Percentiles rank a stretch among this genome's conserved stretches.
These are phyloP conservation scores for Onthophagus sagittarius DNA, from an alignment of 2,888 invertebrate species.

Conservation along the genomic window DNA sequence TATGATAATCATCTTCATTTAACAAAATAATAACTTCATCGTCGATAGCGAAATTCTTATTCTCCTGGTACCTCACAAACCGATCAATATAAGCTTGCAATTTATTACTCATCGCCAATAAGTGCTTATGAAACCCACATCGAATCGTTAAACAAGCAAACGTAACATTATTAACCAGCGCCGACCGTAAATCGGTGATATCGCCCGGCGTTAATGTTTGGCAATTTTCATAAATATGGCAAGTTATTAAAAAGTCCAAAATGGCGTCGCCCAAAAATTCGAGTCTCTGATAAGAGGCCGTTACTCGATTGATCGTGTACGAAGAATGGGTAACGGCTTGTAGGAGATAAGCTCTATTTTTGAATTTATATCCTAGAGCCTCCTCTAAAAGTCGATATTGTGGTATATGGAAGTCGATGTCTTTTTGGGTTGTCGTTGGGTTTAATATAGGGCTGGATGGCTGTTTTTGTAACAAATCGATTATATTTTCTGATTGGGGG, in stretches of 20 bases:
- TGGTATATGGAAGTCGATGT: conserved; percentile 50
- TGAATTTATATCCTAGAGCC: conserved; percentile 67
- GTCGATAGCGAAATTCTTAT: conserved; percentile 58
- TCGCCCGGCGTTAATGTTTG: conserved; percentile 72
- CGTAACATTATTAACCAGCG: conserved; percentile 94
- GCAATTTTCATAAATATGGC: conserved; percentile 79
- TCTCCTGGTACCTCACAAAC: conserved; percentile 63
- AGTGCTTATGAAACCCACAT: conserved; percentile 75
- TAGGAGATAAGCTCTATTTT: conserved; percentile 73
- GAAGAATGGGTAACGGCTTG: conserved; percentile 94
- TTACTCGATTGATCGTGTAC: conserved; percentile 73
- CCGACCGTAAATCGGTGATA: conserved; percentile 89
- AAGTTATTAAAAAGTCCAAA: conserved; percentile 83
- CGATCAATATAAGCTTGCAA: conserved; percentile 55
- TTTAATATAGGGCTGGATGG: conserved; percentile 46
- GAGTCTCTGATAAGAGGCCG: conserved; percentile 84
- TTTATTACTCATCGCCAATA: conserved; percentile 53
- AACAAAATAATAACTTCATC: conserved; percentile 65
- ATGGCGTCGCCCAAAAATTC: conserved; percentile 93
- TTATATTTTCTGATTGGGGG: conserved; percentile 39
- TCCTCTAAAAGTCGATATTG: conserved; percentile 53
- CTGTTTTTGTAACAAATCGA: conserved; percentile 33
- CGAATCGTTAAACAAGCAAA: conserved; percentile 88
- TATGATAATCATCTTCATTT: conserved; percentile 60
- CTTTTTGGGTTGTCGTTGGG: conserved; percentile 41